Evolutionary conservation across 2,888 invertebrate species (phyloP), one percentile per base, ranked within the genome.

Genomic region (Bruchidius siliquastri): DNA sequence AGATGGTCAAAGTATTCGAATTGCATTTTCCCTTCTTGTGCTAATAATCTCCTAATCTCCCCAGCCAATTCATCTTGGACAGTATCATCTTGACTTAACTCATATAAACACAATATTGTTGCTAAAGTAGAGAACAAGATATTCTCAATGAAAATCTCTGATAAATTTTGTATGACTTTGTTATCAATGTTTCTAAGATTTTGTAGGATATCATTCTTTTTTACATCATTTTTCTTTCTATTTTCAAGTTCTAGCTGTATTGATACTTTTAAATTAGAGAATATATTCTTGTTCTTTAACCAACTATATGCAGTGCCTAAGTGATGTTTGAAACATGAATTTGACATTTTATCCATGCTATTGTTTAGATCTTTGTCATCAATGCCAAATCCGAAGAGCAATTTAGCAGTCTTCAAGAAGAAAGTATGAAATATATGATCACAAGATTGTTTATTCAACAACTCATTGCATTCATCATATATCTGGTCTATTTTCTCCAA

Each of bases 11-110:
- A 32, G 72, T 75, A 76, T 4, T 75, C 73, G 49, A 73, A 72
- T n/a, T 71, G 73, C 30, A 78, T n/a, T 0, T 67, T 30, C 32
- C 68, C 49, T 49, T 79, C 71, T 32, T 77, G 71, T 67, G 78
- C 79, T 67, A 77, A 78, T 69, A 79, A 80, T 75, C 80, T 74
- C 66, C 76, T 70, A 13, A 81, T 76, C 76, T 82, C 81, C 3
- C 79, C 81, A 68, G 79, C 76, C 3, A 81, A 21, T 30, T 81
- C 79, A 0, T 80, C 77, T 70, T 80, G 81, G 67, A 80, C 78
- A 4, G 80, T 79, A 20, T 72, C 71, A 73, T 80, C 79, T 22
- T 73, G 69, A 20, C 78, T 76, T 68, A 82, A 75, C 73, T 81
- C 82, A 66, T 79, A 78, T 8, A 81, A 71, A 69, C 78, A 78